Conservation (phyloP, 2,113 vertebrate species). For the Phoxinus phoxinus region DNA sequence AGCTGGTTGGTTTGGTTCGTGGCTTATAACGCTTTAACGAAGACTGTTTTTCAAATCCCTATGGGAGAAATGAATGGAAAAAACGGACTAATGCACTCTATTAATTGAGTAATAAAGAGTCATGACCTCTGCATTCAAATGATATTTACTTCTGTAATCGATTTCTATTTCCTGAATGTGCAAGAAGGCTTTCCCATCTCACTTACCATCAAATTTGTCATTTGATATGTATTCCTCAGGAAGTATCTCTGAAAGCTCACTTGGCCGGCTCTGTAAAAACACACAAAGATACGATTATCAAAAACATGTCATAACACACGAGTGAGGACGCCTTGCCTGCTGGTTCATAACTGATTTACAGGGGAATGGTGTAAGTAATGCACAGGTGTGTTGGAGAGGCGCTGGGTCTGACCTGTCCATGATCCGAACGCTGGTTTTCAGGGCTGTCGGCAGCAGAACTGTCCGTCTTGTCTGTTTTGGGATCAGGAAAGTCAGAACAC, state of each 20-base stretch:
- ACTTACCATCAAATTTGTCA: slow-evolving; percentile 56
- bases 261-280: slow-evolving; percentile 54
- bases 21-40: too few species aligned
- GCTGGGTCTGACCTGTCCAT: slow-evolving; percentile 60
- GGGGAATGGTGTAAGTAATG: too few species aligned
- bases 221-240: slow-evolving; percentile 56
- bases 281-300: slow-evolving; percentile 5
- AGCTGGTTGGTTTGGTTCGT: too few species aligned
- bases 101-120: background rate
- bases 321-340: background rate
- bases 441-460: slow-evolving; percentile 9
- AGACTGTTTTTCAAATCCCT: too few species aligned
- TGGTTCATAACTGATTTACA: background rate
- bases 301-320: background rate
- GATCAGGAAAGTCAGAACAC: background rate
- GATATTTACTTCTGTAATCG: background rate
- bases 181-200: background rate
- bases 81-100: background rate
- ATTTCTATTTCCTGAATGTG: background rate
- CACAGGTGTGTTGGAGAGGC: background rate
- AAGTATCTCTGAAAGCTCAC: slow-evolving; percentile 34
- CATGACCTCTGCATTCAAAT: background rate
- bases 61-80: too few species aligned
- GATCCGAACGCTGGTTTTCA: slow-evolving; percentile 39
- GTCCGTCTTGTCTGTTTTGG: slow-evolving; percentile 38